These are phyloP conservation scores for Barbus barbus DNA, from an alignment of 2,113 vertebrate genomes.

Conservation along the genomic window DNA sequence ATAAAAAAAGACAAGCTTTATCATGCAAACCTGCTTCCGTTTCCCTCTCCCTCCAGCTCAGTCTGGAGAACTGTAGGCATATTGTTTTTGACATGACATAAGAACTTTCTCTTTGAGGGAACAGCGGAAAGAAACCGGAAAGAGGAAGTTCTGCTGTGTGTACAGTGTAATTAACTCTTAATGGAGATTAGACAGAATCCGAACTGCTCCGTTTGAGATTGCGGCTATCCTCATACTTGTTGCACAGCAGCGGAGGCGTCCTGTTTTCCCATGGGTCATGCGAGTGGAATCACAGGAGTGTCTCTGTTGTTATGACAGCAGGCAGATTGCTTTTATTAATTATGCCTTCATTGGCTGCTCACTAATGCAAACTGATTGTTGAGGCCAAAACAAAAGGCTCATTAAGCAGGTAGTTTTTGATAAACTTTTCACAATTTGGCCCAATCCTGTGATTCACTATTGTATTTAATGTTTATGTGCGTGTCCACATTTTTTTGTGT, in stretches of 20 bases:
- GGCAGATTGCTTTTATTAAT: slow-evolving; percentile 57
- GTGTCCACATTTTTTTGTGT: slow-evolving; percentile 21
- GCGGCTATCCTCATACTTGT: slow-evolving; percentile 10
- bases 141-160: slow-evolving; percentile 54
- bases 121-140: not conserved
- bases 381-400: slow-evolving; percentile 68
- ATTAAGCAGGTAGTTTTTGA: slow-evolving; percentile 58
- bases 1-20: slow-evolving; percentile 50
- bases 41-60: slow-evolving; percentile 2
- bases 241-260: slow-evolving; percentile 36
- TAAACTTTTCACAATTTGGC: slow-evolving; percentile 50
- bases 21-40: slow-evolving; percentile 63
- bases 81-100: slow-evolving; percentile 65
- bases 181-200: slow-evolving; percentile 56
- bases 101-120: slow-evolving; percentile 52
- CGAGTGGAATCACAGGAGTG: slow-evolving; percentile 40
- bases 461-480: slow-evolving; percentile 25
- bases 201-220: slow-evolving; percentile 57
- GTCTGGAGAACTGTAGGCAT: slow-evolving; percentile 47
- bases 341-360: slow-evolving; percentile 37
- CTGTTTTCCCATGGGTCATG: slow-evolving; percentile 33
- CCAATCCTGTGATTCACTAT: slow-evolving; percentile 18
- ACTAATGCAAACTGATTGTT: slow-evolving; percentile 58
- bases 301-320: slow-evolving; percentile 54
- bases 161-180: slow-evolving; percentile 56